Conservation (phyloP, 2,888 invertebrate species). For the Philaethria dido region DNA sequence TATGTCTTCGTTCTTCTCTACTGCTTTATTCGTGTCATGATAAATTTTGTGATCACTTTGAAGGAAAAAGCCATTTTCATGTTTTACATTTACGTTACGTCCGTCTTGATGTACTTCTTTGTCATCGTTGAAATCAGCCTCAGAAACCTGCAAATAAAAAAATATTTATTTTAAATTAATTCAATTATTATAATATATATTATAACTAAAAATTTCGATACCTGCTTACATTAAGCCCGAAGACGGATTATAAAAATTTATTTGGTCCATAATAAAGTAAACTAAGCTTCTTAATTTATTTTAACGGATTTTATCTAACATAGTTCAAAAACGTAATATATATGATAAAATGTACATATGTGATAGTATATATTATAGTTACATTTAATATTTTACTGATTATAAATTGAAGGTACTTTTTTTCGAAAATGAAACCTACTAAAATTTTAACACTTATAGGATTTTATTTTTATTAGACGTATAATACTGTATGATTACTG, state of each 20-base stretch:
- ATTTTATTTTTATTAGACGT: background rate
- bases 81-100: constrained; percentile 14
- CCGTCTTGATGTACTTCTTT: constrained; percentile 26
- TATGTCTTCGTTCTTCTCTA: constrained; percentile 8
- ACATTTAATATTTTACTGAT: too few relatives aligned
- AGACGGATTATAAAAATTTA: background rate
- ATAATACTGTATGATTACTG: background rate
- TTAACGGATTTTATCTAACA: background rate
- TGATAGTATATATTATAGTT: too few relatives aligned
- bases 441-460: background rate
- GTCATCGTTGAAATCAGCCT: constrained; percentile 21
- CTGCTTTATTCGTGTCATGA: constrained; percentile 11
- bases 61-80: constrained; percentile 6
- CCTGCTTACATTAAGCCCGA: background rate
- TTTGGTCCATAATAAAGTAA: too few relatives aligned
- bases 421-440: too few relatives aligned
- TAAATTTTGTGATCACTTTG: constrained; percentile 24
- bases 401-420: too few relatives aligned
- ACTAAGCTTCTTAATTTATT: too few relatives aligned
- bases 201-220: too few relatives aligned
- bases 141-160: constrained; percentile 28
- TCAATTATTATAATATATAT: background rate
- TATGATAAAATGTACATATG: too few relatives aligned
- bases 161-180: background rate
- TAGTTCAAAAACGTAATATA: background rate